A percentile compares a stretch with the other conserved stretches of the same genome.
These are phyloP conservation scores for Rhynchopsitta pachyrhyncha DNA, from an alignment of 2,113 vertebrate genomes.

Conservation along the genomic window DNA sequence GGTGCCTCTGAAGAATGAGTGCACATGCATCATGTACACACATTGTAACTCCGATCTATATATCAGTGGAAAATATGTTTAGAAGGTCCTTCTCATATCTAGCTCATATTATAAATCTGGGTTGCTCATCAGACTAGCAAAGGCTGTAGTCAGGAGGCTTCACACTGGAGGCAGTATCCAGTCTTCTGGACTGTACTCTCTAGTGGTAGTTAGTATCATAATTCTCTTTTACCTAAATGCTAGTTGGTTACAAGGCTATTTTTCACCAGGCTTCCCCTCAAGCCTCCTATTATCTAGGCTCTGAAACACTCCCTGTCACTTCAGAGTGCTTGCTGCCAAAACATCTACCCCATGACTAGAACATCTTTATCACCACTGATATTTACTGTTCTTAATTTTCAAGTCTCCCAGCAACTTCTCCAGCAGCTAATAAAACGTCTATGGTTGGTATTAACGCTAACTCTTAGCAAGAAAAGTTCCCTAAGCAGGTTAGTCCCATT, in stretches of 20 bases:
- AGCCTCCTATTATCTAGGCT: neutral
- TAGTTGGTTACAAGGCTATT: neutral
- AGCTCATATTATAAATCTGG: neutral
- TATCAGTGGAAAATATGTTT: neutral
- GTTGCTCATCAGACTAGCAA: neutral
- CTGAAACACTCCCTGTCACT: neutral
- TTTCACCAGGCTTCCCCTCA: neutral
- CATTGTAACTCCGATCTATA: neutral
- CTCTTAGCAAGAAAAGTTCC: neutral
- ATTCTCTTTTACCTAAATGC: neutral
- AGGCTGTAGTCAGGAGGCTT: neutral
- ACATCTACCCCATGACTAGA: neutral
- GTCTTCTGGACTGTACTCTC: neutral
- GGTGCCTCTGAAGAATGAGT: neutral
- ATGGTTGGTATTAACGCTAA: neutral
- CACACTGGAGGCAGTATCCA: neutral
- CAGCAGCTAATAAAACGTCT: conserved; percentile 6
- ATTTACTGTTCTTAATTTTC: conserved; percentile 29
- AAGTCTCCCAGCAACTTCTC: neutral
- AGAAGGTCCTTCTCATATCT: neutral
- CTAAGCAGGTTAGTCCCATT: neutral
- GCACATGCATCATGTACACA: fast-evolving
- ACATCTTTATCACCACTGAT: neutral
- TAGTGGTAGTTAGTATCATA: neutral
- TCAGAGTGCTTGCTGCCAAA: neutral